Conservation (phyloP, 2,113 vertebrate species). For the Leptosomus discolor region DNA sequence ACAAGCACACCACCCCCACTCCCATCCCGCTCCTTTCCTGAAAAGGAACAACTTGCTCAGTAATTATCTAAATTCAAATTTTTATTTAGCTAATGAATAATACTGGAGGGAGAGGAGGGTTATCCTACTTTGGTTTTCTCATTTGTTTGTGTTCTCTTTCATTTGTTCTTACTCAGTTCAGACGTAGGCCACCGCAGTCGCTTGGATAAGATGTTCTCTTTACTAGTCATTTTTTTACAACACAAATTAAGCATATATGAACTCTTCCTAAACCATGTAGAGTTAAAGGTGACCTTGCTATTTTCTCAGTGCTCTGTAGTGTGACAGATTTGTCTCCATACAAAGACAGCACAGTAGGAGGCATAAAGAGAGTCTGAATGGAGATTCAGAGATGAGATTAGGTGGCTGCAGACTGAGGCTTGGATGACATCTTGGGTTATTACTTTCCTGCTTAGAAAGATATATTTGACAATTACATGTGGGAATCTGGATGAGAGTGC, state of each 20-base stretch:
- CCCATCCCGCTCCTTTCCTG: neutral
- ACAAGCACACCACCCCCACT: rapidly evolving
- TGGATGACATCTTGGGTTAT: neutral
- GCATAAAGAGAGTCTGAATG: neutral
- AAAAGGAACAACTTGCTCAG: neutral
- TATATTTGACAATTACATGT: neutral
- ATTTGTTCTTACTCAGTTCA: neutral
- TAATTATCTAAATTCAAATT: neutral
- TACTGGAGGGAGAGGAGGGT: rapidly evolving
- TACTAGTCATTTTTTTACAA: neutral
- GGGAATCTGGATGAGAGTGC: neutral
- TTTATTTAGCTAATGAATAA: neutral
- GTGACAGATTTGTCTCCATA: neutral
- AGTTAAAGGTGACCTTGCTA: neutral
- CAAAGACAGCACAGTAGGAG: neutral
- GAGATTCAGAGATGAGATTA: neutral
- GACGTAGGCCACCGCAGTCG: neutral
- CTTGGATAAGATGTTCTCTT: neutral
- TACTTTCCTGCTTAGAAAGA: neutral
- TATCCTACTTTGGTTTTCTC: neutral
- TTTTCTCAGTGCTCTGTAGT: neutral
- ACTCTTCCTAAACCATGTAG: neutral
- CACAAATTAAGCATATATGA: neutral
- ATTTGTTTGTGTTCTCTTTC: neutral
- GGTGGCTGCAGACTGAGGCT: neutral